A percentile compares a stretch with the other conserved stretches of the same genome.
Conservation (phyloP, 2,797 vertebrate genomes). For the Hydrocynus forskahlii region DNA sequence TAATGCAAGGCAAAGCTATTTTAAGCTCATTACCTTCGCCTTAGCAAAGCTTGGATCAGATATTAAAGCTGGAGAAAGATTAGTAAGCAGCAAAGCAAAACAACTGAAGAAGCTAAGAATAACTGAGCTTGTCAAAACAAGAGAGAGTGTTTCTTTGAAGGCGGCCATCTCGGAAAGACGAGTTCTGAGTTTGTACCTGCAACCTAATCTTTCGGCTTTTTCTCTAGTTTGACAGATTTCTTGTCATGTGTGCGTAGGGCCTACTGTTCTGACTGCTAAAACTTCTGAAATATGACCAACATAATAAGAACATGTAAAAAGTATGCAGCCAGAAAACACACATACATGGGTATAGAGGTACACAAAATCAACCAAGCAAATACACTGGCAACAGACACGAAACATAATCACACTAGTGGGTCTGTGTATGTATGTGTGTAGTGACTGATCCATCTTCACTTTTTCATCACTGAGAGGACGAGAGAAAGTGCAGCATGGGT, state of each 20-base stretch:
- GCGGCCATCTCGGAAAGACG: neutral
- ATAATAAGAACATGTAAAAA: neutral
- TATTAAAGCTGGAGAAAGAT: slow-evolving; percentile 63
- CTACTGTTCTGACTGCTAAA: neutral
- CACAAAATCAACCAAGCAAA: neutral
- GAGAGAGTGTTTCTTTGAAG: neutral
- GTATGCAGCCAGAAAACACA: too few species aligned
- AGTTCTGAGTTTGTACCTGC: neutral
- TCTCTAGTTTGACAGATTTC: neutral
- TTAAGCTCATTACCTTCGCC: slow-evolving; percentile 50
- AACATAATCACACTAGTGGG: slow-evolving; percentile 5
- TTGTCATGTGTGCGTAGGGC: neutral
- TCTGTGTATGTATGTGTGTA: slow-evolving; percentile 13
- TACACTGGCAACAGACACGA: slow-evolving; percentile 8
- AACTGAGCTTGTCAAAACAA: slow-evolving; percentile 50
- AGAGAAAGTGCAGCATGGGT: slow-evolving; percentile 50
- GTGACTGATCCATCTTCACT: slow-evolving; percentile 46
- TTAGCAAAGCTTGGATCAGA: slow-evolving; percentile 42
- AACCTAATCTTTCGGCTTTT: neutral
- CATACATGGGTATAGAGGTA: neutral
- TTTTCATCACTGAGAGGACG: slow-evolving; percentile 44
- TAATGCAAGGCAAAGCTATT: slow-evolving; percentile 39
- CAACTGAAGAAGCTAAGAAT: slow-evolving; percentile 65
- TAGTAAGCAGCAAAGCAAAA: slow-evolving; percentile 59
- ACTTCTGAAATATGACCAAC: neutral